These are phyloP conservation scores for Cremastinae sp. DNA, from an alignment of 2,888 invertebrate species.

Conservation along the genomic window DNA sequence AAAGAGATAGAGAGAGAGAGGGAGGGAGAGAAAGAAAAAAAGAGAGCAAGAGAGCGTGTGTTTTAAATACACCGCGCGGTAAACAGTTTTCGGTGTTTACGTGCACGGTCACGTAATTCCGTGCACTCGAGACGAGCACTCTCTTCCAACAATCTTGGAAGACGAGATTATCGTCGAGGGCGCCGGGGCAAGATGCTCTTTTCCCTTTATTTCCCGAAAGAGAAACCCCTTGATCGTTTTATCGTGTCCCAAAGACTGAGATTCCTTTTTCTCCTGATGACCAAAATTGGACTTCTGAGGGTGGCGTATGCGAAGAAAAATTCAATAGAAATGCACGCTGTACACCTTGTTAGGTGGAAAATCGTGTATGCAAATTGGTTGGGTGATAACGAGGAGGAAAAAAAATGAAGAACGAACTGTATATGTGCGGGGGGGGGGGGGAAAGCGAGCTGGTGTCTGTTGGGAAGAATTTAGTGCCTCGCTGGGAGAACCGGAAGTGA, in stretches of 20 bases:
- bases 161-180: neutral
- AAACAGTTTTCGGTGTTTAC: slow-evolving; percentile 2
- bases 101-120: neutral
- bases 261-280: too few species aligned
- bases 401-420: too few species aligned
- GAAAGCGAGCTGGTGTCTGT: neutral
- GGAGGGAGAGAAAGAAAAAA: neutral
- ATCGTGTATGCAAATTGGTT: neutral
- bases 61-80: neutral
- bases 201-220: too few species aligned
- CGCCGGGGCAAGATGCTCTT: too few species aligned
- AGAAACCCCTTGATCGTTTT: too few species aligned
- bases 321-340: too few species aligned
- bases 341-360: neutral
- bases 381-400: neutral
- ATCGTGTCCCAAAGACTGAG: too few species aligned
- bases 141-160: neutral
- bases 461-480: slow-evolving; percentile 1
- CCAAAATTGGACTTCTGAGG: neutral
- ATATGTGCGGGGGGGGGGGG: too few species aligned
- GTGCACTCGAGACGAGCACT: neutral
- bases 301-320: neutral
- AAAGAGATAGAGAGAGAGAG: neutral
- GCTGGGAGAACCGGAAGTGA: slow-evolving; percentile 40
- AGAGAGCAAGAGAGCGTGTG: neutral